Conservation (phyloP, 2,113 vertebrate species). For the Fulmarus glacialis region DNA sequence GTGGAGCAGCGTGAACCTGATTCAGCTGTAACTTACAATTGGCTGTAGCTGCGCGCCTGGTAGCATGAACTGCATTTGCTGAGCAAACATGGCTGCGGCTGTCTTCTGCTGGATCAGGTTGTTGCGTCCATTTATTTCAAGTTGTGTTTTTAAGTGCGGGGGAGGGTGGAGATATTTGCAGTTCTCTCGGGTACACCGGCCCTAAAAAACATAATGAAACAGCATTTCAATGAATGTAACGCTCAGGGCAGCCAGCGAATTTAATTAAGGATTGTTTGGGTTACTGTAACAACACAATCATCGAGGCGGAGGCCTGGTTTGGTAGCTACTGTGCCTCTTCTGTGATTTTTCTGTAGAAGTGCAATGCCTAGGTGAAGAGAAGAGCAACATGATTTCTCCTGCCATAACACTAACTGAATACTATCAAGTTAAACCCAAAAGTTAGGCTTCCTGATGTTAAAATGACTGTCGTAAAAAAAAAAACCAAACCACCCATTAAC, state of each 20-base stretch:
- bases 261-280: constrained; percentile 11
- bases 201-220: constrained; percentile 74
- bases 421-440: background rate
- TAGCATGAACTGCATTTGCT: constrained; percentile 98
- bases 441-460: background rate
- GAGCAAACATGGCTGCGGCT: constrained; percentile 94
- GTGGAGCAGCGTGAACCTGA: fast-evolving
- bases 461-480: background rate
- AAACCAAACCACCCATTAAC: background rate
- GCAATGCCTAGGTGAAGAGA: background rate
- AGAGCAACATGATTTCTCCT: background rate
- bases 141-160: constrained; percentile 95
- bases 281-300: background rate
- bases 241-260: background rate
- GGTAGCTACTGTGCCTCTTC: background rate
- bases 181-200: constrained; percentile 95
- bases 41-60: constrained; percentile 92
- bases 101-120: constrained; percentile 99
- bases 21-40: constrained; percentile 81
- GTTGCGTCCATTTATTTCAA: constrained; percentile 97
- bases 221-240: background rate
- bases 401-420: background rate
- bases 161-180: constrained; percentile 99
- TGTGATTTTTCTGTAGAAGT: background rate
- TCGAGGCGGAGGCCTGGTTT: fast-evolving